Evolutionary conservation across 1,140 invertebrate genomes (phyloP).

Genomic region (Drosophila trapezifrons): DNA sequence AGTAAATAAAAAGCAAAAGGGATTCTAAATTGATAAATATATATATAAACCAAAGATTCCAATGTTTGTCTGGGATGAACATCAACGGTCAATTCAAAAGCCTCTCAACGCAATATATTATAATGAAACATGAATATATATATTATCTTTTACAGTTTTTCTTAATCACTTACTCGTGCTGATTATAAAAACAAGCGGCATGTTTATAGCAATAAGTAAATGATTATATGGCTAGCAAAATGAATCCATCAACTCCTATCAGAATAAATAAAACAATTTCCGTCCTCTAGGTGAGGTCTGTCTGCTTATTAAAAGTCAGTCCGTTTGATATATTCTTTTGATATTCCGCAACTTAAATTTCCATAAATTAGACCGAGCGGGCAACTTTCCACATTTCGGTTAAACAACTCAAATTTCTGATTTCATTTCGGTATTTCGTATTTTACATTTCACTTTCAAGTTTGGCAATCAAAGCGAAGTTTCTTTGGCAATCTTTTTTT

Average conservation of each 20-base stretch:
- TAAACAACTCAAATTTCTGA: constrained; percentile 22
- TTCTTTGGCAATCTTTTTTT: constrained; percentile 18
- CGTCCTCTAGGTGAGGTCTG: background rate
- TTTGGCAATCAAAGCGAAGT: constrained; percentile 30
- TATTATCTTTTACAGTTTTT: no score
- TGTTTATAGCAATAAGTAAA: background rate
- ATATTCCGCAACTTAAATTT: constrained; percentile 7
- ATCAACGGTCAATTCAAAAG: background rate
- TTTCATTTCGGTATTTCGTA: constrained; percentile 12
- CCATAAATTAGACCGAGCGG: constrained; percentile 8
- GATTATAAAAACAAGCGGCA: no score
- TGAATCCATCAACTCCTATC: background rate
- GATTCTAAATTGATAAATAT: constrained; percentile 12
- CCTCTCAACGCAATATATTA: no score
- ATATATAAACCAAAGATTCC: constrained; percentile 1
- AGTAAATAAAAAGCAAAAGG: constrained; percentile 14
- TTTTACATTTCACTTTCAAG: constrained; percentile 11
- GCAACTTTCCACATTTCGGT: constrained; percentile 22
- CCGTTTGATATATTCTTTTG: constrained; percentile 7
- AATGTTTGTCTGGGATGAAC: background rate
- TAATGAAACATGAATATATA: background rate
- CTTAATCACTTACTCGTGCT: no score
- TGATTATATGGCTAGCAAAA: background rate
- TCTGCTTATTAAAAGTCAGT: background rate
- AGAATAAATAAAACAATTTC: background rate